Evolutionary conservation across 1,140 invertebrate genomes (phyloP), one percentile per base, ranked within the genome.

Genomic region (Drosophila fuyamai): DNA sequence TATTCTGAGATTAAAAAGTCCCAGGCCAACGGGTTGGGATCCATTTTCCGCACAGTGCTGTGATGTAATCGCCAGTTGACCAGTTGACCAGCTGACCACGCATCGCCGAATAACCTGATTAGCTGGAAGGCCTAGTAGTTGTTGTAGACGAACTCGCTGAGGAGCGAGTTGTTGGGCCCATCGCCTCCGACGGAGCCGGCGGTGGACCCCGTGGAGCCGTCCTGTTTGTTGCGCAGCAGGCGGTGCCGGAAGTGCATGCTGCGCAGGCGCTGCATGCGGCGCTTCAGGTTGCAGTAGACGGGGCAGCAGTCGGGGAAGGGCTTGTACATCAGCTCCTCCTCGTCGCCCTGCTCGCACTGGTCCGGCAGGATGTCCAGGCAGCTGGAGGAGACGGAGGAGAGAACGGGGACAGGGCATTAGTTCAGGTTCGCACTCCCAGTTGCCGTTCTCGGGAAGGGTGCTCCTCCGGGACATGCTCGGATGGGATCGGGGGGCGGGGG

Each of bases 241-340:
- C 91, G 88, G 74, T 92, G 90, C 0, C 91, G 84, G 41, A 83
- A 78, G 44, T 92, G 91, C 91, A 92, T 92, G 43, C 79, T 86
- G 50, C 89, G 76, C 44, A 92, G 66, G 43, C 91, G 91, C 59
- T 92, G 78, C 91, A 92, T 91, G 53, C 91, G 91, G 0, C 85
- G 81, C 79, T 92, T 92, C 41, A 92, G 55, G 59, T 92, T 92
- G 68, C 91, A 92, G 43, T 92, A 92, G 46, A 92, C 91, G 35
- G 91, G 91, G 46, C 91, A 92, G 55, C 91, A 92, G 60, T 92
- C 91, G 32, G 91, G 91, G 41, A 88, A 92, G 5, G 91, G 91
- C 60, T 91, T 92, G 62, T 92, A 92, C 91, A 92, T 92, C 32
- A 92, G 66, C 58, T 92, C 91, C 57, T 92, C 91, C 78, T 92